Conservation (phyloP, 2,888 invertebrate genomes). For the Cistogaster globosa region DNA sequence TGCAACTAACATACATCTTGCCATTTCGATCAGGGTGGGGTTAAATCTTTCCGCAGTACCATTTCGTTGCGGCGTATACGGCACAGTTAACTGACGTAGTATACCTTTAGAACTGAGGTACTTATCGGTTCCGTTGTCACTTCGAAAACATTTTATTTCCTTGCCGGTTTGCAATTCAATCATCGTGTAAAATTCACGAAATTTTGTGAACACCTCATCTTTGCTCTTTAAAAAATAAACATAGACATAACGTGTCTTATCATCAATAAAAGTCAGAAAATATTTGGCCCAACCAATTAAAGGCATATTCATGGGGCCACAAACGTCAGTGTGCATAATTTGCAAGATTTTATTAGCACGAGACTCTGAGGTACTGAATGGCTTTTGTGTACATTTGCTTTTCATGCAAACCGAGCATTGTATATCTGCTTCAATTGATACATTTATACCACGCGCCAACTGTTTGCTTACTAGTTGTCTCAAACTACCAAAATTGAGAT, state of each 20-base stretch:
- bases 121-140: not conserved
- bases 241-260: conserved; percentile 46
- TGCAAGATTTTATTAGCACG: conserved; percentile 39
- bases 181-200: conserved; percentile 44
- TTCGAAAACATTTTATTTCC: too few species aligned
- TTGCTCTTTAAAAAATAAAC: conserved; percentile 62
- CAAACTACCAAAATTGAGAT: conserved; percentile 43
- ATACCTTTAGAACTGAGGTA: conserved; percentile 45
- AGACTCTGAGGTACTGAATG: conserved; percentile 34
- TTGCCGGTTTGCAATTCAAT: too few species aligned
- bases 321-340: conserved; percentile 57
- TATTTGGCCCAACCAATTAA: conserved; percentile 56
- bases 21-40: conserved; percentile 47
- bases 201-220: conserved; percentile 49
- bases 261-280: conserved; percentile 63
- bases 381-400: conserved; percentile 17
- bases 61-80: conserved; percentile 51
- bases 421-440: conserved; percentile 2
- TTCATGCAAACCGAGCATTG: conserved; percentile 30
- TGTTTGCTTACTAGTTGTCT: not conserved
- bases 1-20: too few species aligned
- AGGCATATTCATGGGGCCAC: conserved; percentile 45
- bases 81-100: conserved; percentile 34
- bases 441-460: conserved; percentile 32
- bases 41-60: conserved; percentile 49